Evolutionary conservation across 2,113 vertebrate species (phyloP).

Genomic region (Anhinga rufa): DNA sequence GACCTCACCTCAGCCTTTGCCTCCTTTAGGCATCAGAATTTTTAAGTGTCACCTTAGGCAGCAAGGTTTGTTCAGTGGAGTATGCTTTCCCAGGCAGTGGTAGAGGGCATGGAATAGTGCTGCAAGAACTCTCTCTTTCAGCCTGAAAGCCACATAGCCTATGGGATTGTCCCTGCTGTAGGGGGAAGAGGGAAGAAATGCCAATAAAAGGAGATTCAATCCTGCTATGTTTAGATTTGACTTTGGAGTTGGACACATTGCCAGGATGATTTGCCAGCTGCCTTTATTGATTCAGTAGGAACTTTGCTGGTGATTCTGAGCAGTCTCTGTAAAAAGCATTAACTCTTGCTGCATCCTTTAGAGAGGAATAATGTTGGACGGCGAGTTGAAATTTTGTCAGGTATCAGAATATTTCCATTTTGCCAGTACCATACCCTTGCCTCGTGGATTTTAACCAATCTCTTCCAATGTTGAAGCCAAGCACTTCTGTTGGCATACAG

Average conservation of each 20-base stretch:
- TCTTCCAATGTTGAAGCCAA: not conserved
- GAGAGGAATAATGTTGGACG: not conserved
- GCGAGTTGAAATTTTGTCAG: not conserved
- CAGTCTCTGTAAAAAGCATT: not conserved
- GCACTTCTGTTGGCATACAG: not conserved
- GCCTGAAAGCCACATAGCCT: not conserved
- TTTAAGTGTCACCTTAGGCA: not conserved
- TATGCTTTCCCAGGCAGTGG: not conserved
- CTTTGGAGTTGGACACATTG: not conserved
- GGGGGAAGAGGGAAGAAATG: not conserved
- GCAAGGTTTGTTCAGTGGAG: not conserved
- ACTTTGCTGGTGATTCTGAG: not conserved
- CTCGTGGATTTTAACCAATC: not conserved
- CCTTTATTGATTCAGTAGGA: not conserved
- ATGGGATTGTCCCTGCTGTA: not conserved
- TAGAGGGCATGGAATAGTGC: not conserved
- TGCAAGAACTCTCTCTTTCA: not conserved
- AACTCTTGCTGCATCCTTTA: not conserved
- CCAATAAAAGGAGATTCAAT: not conserved
- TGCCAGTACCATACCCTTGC: not conserved
- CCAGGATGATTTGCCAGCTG: not conserved
- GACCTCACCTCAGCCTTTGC: not conserved
- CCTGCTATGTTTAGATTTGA: not conserved
- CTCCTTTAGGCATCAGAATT: not conserved
- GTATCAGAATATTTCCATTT: not conserved